Base-by-base conservation (phyloP, 1,140 invertebrate genomes). In the Pomacea maculata region DNA sequence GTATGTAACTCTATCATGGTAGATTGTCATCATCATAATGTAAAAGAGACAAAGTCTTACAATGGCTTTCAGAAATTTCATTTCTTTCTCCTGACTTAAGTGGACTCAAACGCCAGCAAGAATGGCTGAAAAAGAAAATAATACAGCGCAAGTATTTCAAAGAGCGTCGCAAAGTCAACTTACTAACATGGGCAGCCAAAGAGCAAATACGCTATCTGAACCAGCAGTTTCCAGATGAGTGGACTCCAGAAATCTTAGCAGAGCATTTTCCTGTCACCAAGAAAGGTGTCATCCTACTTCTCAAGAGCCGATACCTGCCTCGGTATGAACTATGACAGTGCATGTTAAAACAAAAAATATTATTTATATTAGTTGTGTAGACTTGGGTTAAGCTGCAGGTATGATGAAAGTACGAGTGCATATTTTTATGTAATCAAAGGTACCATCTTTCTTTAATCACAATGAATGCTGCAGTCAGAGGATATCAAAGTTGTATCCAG, bases 151-250 rank as follows among this genome's bases (percentile, higher is more conserved):
- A 95, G 89, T 96, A 95, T 87, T 95, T 96, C 87, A 94, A 94
- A 72, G 92, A 94, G 83, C 92, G 83, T 54, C 83, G 93, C 80
- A 92, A 94, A 80, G 93, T 94, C 0, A 95, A 94, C 86, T 93
- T 97, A n/a, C 86, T 97, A 78, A 96, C 95, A 1, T 96, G 94
- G 92, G 93, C 94, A 83, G 96, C 97, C 88, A 97, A 95, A 88
- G 93, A 96, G 90, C 94, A 96, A 90, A 96, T 97, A 73, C 91
- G 93, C 73, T 93, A 94, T 83, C 91, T 97, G 5, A 93, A 95
- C 86, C 83, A 91, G 34, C 91, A 92, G 21, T 92, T 96, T 90
- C 94, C 95, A 17, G 91, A 94, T 61, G 93, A 94, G 86, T 97
- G 96, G 95, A 94, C 93, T 7, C 86, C 93, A 8, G 94, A 95